Base-by-base conservation (phyloP, 2,797 vertebrate genomes). In the Urosaurus nigricauda region DNA sequence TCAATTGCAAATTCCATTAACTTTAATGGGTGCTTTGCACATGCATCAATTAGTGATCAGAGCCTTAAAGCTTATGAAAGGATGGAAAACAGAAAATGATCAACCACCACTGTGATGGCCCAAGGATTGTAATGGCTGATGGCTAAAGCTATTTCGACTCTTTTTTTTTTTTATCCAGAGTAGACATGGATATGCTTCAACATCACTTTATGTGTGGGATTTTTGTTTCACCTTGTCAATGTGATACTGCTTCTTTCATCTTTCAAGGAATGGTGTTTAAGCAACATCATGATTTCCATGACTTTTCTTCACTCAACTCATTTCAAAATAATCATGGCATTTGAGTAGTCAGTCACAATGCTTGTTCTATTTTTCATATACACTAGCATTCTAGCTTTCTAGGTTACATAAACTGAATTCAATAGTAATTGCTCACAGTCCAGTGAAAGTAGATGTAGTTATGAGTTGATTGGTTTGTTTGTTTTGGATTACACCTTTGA, bases 1-100 rank as follows among this genome's bases (percentile, higher is more conserved):
- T 78, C 11, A 47, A 89, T 86, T 81, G 8, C 2, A 82, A 32
- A 70, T 87, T 1, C 40, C 2, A 47, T 91, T 89, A 92, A 89
- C 81, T 24, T 90, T 90, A 91, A 84, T 14, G 77, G 90, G 6
- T 74, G 1, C 1, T 53, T 1, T 58, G 37, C 35, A 87, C 89
- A 14, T 32, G 79, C 19, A 1, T 51, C 35, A 79, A 1, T 80
- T 89, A 35, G 32, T 84, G 35, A 91, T 75, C 75, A 87, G 40
- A 68, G 4, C 35, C 29, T 70, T 21, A 91, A 93, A 83, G 63
- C 19, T 84, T 86, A 87, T 83, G 0, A 70, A 83, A 29, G 1
- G 58, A 77, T 13, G 79, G 81, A 90, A 70, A n/a, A 56, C 0
- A 83, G 47, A 43, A 47, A 75, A 60, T 1, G 3, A 84, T 24